Evolutionary conservation across 2,888 invertebrate genomes (phyloP), one percentile per base, ranked within the genome.

Genomic region (Augiades crinisus): DNA sequence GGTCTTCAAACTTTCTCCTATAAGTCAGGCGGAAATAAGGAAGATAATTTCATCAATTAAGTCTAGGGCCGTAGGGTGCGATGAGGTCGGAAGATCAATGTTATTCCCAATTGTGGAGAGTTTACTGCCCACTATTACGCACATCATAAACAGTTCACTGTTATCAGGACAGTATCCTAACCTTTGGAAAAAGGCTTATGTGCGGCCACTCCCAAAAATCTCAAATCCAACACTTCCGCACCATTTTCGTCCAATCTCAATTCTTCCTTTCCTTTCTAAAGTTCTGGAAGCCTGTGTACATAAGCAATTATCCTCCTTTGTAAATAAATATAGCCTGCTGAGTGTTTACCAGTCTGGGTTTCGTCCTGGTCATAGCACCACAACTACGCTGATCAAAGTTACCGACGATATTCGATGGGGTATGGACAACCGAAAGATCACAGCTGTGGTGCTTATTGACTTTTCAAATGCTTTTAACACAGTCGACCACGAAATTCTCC

Each of bases 101-200:
- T 12, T 33, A 3, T 12, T 5, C 2, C 12, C 12, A 5, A 12
- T 33, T 12, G 3, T 33, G 7, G 14, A 12, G 1, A 13, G 10
- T 12, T 10, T 33, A 2, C 12, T 34, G 16, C 16, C 34, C 2
- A 6, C 16, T 6, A 22, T 46, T 7, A 36, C 46, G 19, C 44
- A 43, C 19, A 51, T 34, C 2, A 34, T 43, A 30, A 44, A 51
- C 38, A 43, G 34, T 37, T 43, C 43, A 12, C 22, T 41, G 2
- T 14, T 21, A 6, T 34, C 34, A 14, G 21, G 13, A 5, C 1
- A 27, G 5, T 50, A 33, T 37, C 51, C 51, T 16, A 8, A 4
- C 5, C 13, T 12, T 7, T 51, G 51, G 51, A 43, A 43, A 13
- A 12, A 8, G 2, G 44, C 51, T 21, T 8, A 43, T 44, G 36